These are phyloP conservation scores for Acanthosepion lycidas DNA, from an alignment of 2,888 invertebrate genomes.

Conservation along the genomic window DNA sequence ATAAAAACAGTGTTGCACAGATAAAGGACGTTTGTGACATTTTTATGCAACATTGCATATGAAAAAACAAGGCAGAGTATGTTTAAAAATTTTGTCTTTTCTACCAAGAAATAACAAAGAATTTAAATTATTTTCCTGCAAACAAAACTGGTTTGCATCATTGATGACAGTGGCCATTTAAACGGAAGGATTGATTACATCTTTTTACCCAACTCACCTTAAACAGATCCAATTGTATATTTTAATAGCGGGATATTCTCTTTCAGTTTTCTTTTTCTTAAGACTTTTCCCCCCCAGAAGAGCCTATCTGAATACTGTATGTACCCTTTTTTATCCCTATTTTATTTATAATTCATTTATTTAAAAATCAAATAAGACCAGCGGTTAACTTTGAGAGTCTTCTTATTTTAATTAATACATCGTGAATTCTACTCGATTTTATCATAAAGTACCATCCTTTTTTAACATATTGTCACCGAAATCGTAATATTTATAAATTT, in stretches of 20 bases:
- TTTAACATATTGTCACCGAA: background rate
- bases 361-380: no score
- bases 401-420: no score
- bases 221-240: background rate
- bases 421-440: no score
- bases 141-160: background rate
- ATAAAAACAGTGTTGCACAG: background rate
- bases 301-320: background rate
- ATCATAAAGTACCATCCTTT: background rate
- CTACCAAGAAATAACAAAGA: background rate
- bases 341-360: no score
- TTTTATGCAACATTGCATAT: background rate
- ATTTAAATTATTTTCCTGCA: background rate
- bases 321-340: no score
- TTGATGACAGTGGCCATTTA: conserved; percentile 15
- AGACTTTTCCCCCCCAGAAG: background rate
- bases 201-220: background rate
- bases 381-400: no score
- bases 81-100: background rate
- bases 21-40: background rate
- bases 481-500: background rate
- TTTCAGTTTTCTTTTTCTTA: background rate
- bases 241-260: background rate
- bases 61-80: background rate
- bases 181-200: background rate